Evolutionary conservation across 2,797 vertebrate species (phyloP).

Genomic region (Lithobates pipiens): DNA sequence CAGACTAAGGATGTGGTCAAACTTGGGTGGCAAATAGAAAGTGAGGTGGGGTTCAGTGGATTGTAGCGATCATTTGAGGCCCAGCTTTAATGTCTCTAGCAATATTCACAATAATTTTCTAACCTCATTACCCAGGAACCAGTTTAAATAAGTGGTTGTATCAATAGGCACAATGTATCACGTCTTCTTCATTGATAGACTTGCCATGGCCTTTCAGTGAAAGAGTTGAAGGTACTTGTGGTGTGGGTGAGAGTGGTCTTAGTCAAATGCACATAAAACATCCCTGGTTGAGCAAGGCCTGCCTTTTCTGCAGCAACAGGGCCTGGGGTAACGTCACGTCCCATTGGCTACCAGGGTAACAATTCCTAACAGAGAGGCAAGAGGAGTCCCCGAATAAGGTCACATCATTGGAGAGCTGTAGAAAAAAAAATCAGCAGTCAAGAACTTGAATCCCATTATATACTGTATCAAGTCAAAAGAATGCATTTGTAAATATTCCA

Average conservation of each 20-base stretch:
- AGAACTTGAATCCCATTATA: no score
- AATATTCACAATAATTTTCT: not conserved
- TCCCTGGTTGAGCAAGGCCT: not conserved
- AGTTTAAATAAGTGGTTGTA: not conserved
- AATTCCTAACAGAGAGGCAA: not conserved
- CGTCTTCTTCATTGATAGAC: not conserved
- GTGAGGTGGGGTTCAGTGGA: no score
- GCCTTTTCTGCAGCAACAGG: not conserved
- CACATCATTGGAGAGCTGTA: slow-evolving; percentile 39
- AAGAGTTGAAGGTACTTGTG: not conserved
- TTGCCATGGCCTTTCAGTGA: not conserved
- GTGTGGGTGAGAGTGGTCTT: not conserved
- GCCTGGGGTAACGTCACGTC: not conserved
- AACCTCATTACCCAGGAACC: not conserved
- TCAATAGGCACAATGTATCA: not conserved
- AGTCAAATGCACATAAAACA: slow-evolving; percentile 15
- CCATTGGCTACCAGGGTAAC: not conserved
- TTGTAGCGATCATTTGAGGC: no score
- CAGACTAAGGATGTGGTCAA: no score
- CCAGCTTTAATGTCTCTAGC: not conserved
- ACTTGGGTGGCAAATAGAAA: no score
- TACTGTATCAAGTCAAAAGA: no score
- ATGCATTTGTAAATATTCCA: not conserved
- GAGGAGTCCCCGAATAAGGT: not conserved
- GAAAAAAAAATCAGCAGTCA: not conserved